Conservation (phyloP, 1,140 invertebrate species). For the Halesus radiatus region DNA sequence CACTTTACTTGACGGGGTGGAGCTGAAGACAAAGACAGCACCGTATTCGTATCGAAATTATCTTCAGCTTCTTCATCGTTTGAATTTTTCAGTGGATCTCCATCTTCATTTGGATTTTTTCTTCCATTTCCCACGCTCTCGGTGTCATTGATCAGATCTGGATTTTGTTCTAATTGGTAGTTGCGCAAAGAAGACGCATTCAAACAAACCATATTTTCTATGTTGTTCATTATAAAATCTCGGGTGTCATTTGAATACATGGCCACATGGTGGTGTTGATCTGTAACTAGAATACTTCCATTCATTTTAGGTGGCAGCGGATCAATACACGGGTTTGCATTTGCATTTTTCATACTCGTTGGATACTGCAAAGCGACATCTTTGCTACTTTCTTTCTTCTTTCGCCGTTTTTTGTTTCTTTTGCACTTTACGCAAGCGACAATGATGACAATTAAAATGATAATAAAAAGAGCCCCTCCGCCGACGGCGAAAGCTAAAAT, state of each 20-base stretch:
- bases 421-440: conserved; percentile 75
- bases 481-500: conserved; percentile 76
- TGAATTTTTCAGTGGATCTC: conserved; percentile 59
- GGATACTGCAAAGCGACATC: conserved; percentile 68
- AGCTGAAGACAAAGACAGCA: conserved; percentile 53
- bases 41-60: conserved; percentile 54
- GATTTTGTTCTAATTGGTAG: conserved; percentile 78
- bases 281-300: conserved; percentile 66
- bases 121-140: conserved; percentile 77
- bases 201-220: conserved; percentile 51
- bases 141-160: conserved; percentile 82
- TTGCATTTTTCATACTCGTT: conserved; percentile 64
- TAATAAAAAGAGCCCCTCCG: conserved; percentile 73
- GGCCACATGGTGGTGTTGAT: conserved; percentile 66
- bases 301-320: conserved; percentile 62
- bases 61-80: conserved; percentile 51
- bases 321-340: conserved; percentile 60
- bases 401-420: conserved; percentile 70
- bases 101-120: conserved; percentile 69
- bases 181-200: conserved; percentile 63
- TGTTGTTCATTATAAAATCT: conserved; percentile 56
- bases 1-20: conserved; percentile 68
- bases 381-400: conserved; percentile 71
- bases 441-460: conserved; percentile 74
- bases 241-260: conserved; percentile 61